A percentile compares a stretch with the other conserved stretches of the same genome.
phyloP scores from a whole-genome alignment of 1,140 invertebrate genomes.

The Aphelinus certus region DNA sequence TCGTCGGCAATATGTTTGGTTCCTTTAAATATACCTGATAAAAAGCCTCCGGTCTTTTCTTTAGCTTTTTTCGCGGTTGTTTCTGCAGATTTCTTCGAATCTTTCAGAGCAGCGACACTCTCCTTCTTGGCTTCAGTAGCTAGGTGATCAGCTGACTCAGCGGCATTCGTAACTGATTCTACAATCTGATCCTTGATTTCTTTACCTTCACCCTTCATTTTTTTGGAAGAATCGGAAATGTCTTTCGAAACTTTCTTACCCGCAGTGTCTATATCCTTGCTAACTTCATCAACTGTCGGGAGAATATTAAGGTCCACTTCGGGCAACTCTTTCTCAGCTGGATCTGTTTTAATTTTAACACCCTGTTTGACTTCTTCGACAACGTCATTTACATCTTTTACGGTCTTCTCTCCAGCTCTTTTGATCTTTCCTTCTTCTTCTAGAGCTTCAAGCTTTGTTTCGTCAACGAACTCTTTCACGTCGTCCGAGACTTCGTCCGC shows the following conservation, averaged over 20 bases:
- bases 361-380: background rate
- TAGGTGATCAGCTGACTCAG: too few relatives aligned
- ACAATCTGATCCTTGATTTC: background rate
- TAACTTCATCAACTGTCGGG: too few relatives aligned
- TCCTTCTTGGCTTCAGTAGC: too few relatives aligned
- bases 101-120: background rate
- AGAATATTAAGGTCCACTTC: too few relatives aligned
- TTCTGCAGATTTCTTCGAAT: slow-evolving; percentile 39
- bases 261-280: background rate
- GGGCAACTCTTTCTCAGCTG: too few relatives aligned
- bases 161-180: too few relatives aligned
- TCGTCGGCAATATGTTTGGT: slow-evolving; percentile 45
- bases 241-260: background rate
- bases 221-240: background rate
- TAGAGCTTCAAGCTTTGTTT: slow-evolving; percentile 34
- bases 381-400: slow-evolving; percentile 31
- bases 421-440: slow-evolving; percentile 36
- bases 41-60: slow-evolving; percentile 49
- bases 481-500: slow-evolving; percentile 24
- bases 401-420: background rate
- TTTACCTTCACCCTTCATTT: background rate
- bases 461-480: slow-evolving; percentile 19
- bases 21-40: slow-evolving; percentile 52
- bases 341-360: too few relatives aligned
- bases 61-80: slow-evolving; percentile 44